Evolutionary conservation across 2,797 vertebrate genomes (phyloP).

Genomic region (Brachyrhaphis roseni): DNA sequence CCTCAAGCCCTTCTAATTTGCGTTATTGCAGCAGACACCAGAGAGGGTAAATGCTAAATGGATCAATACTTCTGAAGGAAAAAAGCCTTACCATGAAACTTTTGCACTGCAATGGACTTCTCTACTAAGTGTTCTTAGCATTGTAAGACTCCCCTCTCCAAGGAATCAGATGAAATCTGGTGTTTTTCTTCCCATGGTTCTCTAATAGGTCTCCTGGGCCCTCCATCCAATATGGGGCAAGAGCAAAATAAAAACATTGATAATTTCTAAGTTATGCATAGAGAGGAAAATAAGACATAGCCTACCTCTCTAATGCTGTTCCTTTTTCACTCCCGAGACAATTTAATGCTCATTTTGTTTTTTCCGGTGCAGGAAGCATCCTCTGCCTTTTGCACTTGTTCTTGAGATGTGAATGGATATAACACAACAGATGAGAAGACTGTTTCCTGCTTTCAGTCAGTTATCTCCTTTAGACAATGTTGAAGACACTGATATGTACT

Average conservation of each 20-base stretch:
- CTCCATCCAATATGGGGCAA: slow-evolving; percentile 74
- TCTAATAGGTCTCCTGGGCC: slow-evolving; percentile 84
- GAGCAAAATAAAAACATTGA: slow-evolving; percentile 79
- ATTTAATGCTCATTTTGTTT: slow-evolving; percentile 48
- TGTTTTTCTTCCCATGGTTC: slow-evolving; percentile 83
- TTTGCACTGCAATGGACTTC: slow-evolving; percentile 61
- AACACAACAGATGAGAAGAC: slow-evolving; percentile 36
- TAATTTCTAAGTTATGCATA: slow-evolving; percentile 73
- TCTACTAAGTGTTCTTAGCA: slow-evolving; percentile 80
- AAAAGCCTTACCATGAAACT: slow-evolving; percentile 60
- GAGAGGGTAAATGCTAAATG: slow-evolving; percentile 63
- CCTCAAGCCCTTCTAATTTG: slow-evolving; percentile 58
- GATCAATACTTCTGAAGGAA: slow-evolving; percentile 64
- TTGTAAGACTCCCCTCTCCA: slow-evolving; percentile 69
- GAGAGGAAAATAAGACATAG: slow-evolving; percentile 36
- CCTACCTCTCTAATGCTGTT: slow-evolving; percentile 48
- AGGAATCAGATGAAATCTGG: slow-evolving; percentile 83
- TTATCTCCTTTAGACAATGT: slow-evolving; percentile 14
- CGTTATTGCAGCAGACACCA: slow-evolving; percentile 50
- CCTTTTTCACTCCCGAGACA: slow-evolving; percentile 57
- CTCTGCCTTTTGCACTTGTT: slow-evolving; percentile 38
- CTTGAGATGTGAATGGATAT: slow-evolving; percentile 22
- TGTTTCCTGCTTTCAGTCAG: slow-evolving; percentile 35
- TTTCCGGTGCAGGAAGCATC: slow-evolving; percentile 34
- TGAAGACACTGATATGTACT: slow-evolving; percentile 16